Conservation (phyloP, 2,797 vertebrate genomes). For the Arrhamphus sclerolepis region DNA sequence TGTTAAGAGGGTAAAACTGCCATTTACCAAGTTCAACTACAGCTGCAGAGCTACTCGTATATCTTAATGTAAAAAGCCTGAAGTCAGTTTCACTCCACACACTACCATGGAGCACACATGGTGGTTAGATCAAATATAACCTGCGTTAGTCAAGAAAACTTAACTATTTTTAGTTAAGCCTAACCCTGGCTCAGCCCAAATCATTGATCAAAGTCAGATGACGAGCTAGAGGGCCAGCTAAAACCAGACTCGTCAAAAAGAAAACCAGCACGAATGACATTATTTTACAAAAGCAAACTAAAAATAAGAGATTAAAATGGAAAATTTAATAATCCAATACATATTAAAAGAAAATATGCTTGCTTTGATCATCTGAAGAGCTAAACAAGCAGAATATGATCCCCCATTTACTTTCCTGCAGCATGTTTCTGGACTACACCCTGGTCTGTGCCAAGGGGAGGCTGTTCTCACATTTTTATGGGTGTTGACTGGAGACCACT, state of each 20-base stretch:
- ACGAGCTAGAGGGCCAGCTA: constrained; percentile 1
- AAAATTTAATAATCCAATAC: constrained; percentile 15
- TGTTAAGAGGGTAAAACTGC: constrained; percentile 26
- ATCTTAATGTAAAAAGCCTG: constrained; percentile 28
- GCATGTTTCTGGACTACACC: constrained; percentile 65
- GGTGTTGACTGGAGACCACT: constrained; percentile 55
- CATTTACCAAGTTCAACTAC: constrained; percentile 41
- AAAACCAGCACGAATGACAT: constrained; percentile 19
- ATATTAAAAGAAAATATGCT: constrained; percentile 41
- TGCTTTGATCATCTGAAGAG: constrained; percentile 44
- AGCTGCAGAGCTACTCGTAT: constrained; percentile 30
- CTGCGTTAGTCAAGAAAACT: constrained; percentile 25
- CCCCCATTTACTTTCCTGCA: constrained; percentile 63
- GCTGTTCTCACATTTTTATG: constrained; percentile 57
- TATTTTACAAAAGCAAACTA: not conserved
- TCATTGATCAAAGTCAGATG: constrained; percentile 42
- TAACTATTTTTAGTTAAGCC: constrained; percentile 21
- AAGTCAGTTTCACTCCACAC: constrained; percentile 30
- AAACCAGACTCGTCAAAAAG: constrained; percentile 31
- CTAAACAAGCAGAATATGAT: constrained; percentile 55
- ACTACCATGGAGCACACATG: constrained; percentile 4
- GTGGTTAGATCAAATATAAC: constrained; percentile 22
- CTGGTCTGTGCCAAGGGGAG: constrained; percentile 47
- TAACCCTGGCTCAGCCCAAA: constrained; percentile 34
- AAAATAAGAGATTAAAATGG: constrained; percentile 28